These are phyloP conservation scores for Erebia ligea DNA, from an alignment of 2,888 invertebrate species.

Conservation along the genomic window DNA sequence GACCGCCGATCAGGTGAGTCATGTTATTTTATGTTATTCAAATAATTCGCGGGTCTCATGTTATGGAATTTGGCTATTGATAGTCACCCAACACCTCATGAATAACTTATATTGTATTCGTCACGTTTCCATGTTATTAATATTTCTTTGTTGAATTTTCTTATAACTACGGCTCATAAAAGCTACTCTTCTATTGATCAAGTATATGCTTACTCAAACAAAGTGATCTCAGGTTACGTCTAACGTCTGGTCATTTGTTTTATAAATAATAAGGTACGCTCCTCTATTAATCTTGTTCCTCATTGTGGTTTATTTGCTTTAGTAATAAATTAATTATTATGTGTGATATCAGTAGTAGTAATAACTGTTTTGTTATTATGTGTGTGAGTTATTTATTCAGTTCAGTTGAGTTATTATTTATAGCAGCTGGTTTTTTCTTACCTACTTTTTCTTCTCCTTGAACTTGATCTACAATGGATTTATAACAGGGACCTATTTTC, in stretches of 20 bases:
- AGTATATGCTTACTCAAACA: not conserved
- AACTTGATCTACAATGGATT: no score
- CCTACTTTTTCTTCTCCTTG: no score
- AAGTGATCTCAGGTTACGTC: not conserved
- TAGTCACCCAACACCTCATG: not conserved
- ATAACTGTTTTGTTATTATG: no score
- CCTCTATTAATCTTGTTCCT: no score
- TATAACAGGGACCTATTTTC: no score
- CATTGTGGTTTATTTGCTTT: no score
- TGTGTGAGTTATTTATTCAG: no score
- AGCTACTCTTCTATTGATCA: not conserved
- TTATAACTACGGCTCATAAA: no score
- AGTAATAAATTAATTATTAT: no score
- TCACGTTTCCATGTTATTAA: not conserved
- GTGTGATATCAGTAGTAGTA: no score
- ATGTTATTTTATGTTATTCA: constrained; percentile 27
- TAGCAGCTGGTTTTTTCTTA: no score
- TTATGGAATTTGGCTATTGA: constrained; percentile 28
- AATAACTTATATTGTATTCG: not conserved
- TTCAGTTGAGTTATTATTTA: no score
- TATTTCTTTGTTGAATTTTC: not conserved
- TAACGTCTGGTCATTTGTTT: not conserved
- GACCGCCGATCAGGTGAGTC: constrained; percentile 65
- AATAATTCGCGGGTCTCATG: constrained; percentile 32
- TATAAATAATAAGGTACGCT: not conserved